A percentile compares a stretch with the other conserved stretches of the same genome.
Conservation (phyloP, 2,113 vertebrate genomes). For the Taurulus bubalis region DNA sequence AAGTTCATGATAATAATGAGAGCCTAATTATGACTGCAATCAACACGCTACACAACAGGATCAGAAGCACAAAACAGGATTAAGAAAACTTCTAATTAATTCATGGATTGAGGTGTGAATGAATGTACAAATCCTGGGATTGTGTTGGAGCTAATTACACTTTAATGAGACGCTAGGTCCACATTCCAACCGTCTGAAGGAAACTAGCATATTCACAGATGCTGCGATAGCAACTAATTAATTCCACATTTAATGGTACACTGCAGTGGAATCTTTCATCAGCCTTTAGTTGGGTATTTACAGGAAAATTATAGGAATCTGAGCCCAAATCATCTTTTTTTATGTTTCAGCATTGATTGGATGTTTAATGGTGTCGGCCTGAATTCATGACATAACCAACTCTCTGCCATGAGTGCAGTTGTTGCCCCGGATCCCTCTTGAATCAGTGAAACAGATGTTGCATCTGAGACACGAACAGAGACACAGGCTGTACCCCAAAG, state of each 20-base stretch:
- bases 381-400: conserved; percentile 3
- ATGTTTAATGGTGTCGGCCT: neutral
- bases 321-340: neutral
- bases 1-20: neutral
- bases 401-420: neutral
- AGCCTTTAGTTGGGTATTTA: neutral
- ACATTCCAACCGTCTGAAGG: conserved; percentile 16
- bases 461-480: conserved; percentile 4
- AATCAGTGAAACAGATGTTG: conserved; percentile 13
- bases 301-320: neutral
- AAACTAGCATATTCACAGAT: conserved; percentile 31
- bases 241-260: neutral
- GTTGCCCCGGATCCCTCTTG: conserved; percentile 1
- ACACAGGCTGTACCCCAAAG: conserved; percentile 17
- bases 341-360: neutral
- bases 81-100: conserved; percentile 32
- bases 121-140: conserved; percentile 14
- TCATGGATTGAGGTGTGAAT: conserved; percentile 18
- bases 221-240: conserved; percentile 29
- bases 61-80: conserved; percentile 22
- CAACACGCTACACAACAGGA: neutral
- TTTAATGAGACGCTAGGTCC: conserved; percentile 51
- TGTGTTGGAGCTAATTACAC: conserved; percentile 42
- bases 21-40: neutral
- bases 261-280: neutral